Evolutionary conservation across 2,888 invertebrate genomes (phyloP), one percentile per base, ranked within the genome.

Genomic region (Drepana falcataria): DNA sequence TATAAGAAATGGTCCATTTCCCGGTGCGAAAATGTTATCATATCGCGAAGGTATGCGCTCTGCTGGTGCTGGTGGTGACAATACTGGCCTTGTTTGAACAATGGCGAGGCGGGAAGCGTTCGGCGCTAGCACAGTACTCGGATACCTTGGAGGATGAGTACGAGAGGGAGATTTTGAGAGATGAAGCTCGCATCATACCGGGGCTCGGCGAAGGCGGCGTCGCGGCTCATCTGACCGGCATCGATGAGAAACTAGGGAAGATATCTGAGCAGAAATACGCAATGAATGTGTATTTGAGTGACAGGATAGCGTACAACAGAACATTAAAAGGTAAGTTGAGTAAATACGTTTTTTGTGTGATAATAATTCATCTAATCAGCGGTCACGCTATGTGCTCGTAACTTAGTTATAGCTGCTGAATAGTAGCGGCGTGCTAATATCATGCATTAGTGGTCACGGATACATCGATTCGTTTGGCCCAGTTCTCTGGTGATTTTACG

Each of bases 211-310:
- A 95, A 64, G 90, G 92, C 53, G 97, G 91, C 0, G 92, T 91
- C 9, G 93, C 95, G 0, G 95, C 95, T 0, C 87, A 88, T 63
- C 87, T 97, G 7, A 85, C 90, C 7, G 95, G 94, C 0, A 87
- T 92, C 37, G 96, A 96, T 52, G 93, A 94, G 70, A 81, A 84
- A 48, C 83, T 64, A 75, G 95, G 95, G 2, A 95, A 96, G 58
- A 92, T 93, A 64, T 92, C 95, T 0, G 93, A 96, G 78, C 94
- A 95, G 70, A 95, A 94, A 75, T 95, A 96, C 65, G 98, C 98
- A 1, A 93, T 98, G 63, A 98, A 98, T 79, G 94, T 96, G 57
- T 93, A 97, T 66, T 92, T 98, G 4, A 98, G 97, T 78, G 96
- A 98, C 77, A 94, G 95, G 76, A 95, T 98, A 73, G 94, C 97